Evolutionary conservation across 2,888 invertebrate genomes (phyloP), one percentile per base, ranked within the genome.

Genomic region (Standfussiana lucernea): DNA sequence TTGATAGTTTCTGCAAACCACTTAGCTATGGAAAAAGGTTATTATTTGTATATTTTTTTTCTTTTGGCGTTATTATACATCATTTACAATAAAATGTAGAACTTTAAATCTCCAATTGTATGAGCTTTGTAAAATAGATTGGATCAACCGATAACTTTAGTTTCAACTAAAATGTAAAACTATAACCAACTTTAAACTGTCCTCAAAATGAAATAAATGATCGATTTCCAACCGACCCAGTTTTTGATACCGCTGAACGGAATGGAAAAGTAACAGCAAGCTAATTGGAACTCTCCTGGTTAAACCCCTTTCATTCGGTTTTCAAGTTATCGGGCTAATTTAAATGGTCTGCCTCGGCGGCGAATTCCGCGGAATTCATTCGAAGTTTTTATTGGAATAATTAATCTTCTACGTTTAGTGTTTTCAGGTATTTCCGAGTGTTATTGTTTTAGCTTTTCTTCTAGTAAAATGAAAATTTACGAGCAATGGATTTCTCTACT

Each of bases 231-330:
- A 90, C 87, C 93, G 94, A 94, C 94, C 95, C 92, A 94, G 90
- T 95, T 88, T 95, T 90, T 90, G 88, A 90, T 91, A 91, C 86
- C 92, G 89, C 82, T 87, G 93, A 92, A 88, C 90, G 94, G 88
- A 96, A 96, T 95, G 92, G 93, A 96, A 96, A 96, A 96, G 96
- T 96, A 96, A 96, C 96, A 96, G 95, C 95, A 93, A 95, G 94
- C 95, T 96, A 96, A 96, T 96, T 96, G 96, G 95, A 94, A 89
- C 92, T 94, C 95, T 95, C 93, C 94, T 93, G 94, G 93, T 93
- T 93, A 94, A 95, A 95, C 95, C 96, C 96, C 92, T 96, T 96
- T 93, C 95, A 93, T 95, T 95, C 92, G 92, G 92, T 94, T 95
- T 93, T 93, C 95, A 94, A 96, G 96, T 95, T 95, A 95, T 95